These are phyloP conservation scores for Neuroterus valhalla DNA, from an alignment of 1,140 invertebrate genomes.

Conservation along the genomic window DNA sequence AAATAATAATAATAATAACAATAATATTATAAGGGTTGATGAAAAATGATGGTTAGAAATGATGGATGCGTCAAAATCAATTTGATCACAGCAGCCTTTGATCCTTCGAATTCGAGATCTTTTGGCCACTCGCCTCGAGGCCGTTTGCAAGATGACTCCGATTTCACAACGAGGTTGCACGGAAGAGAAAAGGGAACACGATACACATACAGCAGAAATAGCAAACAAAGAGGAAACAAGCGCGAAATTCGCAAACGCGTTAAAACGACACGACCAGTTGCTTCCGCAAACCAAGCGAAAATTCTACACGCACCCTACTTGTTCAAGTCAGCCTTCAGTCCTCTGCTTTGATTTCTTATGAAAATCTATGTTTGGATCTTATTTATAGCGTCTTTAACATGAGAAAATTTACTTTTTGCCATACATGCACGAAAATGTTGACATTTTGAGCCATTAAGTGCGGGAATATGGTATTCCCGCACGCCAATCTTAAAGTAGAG, in stretches of 20 bases:
- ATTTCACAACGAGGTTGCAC: constrained; percentile 21
- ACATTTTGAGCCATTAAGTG: too few relatives aligned
- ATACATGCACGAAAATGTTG: too few relatives aligned
- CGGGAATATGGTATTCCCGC: too few relatives aligned
- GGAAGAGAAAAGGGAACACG: constrained; percentile 28
- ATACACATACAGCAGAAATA: constrained; percentile 9
- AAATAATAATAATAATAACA: too few relatives aligned
- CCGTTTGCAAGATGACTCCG: constrained; percentile 12
- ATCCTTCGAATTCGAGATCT: constrained; percentile 4
- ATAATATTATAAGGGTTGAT: not conserved
- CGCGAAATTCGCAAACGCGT: constrained; percentile 18
- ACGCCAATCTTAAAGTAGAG: too few relatives aligned
- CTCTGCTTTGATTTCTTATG: too few relatives aligned
- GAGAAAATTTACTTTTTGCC: too few relatives aligned
- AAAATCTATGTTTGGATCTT: too few relatives aligned
- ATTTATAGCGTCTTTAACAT: too few relatives aligned
- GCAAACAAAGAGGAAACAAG: constrained; percentile 5
- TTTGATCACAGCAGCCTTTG: not conserved
- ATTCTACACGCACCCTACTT: not conserved
- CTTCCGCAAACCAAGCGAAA: constrained; percentile 15
- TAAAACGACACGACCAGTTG: constrained; percentile 2
- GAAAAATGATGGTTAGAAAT: not conserved
- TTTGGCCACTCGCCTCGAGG: constrained; percentile 22
- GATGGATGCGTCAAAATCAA: not conserved
- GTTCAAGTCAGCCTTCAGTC: not conserved